Percentiles rank a stretch among this genome's conserved stretches.
phyloP scores from a whole-genome alignment of 2,888 invertebrate species.

The Drosophila neonasuta region DNA sequence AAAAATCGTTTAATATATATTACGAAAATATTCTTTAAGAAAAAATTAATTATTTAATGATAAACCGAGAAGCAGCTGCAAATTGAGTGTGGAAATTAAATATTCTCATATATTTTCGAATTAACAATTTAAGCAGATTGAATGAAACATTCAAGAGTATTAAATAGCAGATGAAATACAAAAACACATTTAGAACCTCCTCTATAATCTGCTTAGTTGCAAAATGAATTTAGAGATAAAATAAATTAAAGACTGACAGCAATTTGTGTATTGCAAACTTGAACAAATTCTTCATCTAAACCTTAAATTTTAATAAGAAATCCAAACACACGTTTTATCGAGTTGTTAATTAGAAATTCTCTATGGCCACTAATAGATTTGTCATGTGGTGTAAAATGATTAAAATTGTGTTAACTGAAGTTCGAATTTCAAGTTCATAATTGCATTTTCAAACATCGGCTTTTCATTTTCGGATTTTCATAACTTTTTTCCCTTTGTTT shows the following conservation, averaged over 20 bases:
- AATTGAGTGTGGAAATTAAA: background rate
- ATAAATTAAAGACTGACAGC: too few species aligned
- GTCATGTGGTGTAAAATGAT: conserved; percentile 57
- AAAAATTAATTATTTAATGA: background rate
- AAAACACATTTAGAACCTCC: too few species aligned
- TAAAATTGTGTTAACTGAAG: conserved; percentile 37
- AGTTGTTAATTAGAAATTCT: conserved; percentile 58
- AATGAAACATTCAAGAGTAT: too few species aligned
- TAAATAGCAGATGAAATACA: too few species aligned
- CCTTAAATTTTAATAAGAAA: conserved; percentile 8
- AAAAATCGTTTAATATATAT: conserved; percentile 12
- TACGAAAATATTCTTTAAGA: background rate
- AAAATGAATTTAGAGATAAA: too few species aligned
- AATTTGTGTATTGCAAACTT: too few species aligned
- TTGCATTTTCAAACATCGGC: conserved; percentile 19
- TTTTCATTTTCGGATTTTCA: conserved; percentile 25
- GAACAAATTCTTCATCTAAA: too few species aligned
- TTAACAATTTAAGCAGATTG: too few species aligned
- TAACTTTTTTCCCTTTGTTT: background rate
- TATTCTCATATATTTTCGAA: background rate
- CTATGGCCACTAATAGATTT: conserved; percentile 67
- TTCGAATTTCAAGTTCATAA: conserved; percentile 12
- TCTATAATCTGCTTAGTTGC: too few species aligned
- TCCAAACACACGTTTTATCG: conserved; percentile 36
- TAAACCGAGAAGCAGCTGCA: conserved; percentile 3